Evolutionary conservation across 2,888 invertebrate genomes (phyloP), one percentile per base, ranked within the genome.

Genomic region (Salticus scenicus): DNA sequence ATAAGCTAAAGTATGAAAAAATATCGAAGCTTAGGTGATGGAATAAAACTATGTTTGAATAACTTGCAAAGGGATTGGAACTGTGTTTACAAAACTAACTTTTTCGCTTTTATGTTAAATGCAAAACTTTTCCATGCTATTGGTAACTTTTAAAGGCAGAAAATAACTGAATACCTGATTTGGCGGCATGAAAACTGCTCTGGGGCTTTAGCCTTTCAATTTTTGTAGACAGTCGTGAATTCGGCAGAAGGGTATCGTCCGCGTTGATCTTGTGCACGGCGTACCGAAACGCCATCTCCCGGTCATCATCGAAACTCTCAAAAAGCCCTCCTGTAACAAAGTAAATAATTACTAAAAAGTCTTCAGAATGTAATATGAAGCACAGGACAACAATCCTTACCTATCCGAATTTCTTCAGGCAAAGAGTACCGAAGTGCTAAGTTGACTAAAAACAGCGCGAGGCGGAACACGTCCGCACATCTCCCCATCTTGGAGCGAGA

Each of bases 241-340:
- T 80, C 17, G 86, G 86, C 89, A 97, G 92, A 89, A 97, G 94
- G 76, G 94, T 93, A 64, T 89, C 76, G 72, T 89, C 96, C 47
- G 94, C 94, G 92, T 97, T 97, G 90, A 97, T 96, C 90, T 96
- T 94, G 90, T 97, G 96, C 79, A 97, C 96, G 1, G 98, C 98
- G 92, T 97, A 96, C 84, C 96, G 94, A 91, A 98, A 98, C 67
- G 97, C 97, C 86, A 96, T 94, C 92, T 97, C 97, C 91, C 89
- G 89, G 76, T 89, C 89, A 30, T 88, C 87, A 79, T 88, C 86
- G 42, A 87, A 88, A 17, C 83, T 88, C 70, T 86, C 83, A 66
- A 89, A 89, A 42, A 89, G 76, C 17, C 88, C 89, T 47, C 89
- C 89, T 89, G 64, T 7, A 42, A 30, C 63, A 42, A 20, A 67